phyloP scores from a whole-genome alignment of 1,140 invertebrate genomes.

The Pseudomyrmex gracilis region DNA sequence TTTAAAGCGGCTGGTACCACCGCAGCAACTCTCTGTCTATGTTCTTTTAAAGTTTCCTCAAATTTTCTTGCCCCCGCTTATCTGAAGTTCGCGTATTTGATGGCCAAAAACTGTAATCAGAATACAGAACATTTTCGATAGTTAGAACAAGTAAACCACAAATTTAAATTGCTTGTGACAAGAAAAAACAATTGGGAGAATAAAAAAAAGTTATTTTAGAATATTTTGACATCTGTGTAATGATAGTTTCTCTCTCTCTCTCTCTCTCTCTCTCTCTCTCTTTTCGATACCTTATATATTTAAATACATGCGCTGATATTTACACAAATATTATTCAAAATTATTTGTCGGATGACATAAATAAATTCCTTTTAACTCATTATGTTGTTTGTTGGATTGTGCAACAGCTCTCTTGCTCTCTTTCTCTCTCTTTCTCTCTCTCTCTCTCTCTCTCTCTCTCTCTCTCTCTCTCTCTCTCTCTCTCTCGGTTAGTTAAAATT shows the following conservation, averaged over 20 bases:
- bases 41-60: conserved; percentile 31
- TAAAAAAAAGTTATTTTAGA: background rate
- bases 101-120: background rate
- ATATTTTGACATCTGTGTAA: background rate
- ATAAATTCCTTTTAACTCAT: background rate
- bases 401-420: background rate
- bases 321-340: too few relatives aligned
- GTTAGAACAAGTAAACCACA: background rate
- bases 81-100: conserved; percentile 1
- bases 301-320: too few relatives aligned
- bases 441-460: background rate
- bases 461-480: too few relatives aligned
- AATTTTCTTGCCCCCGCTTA: conserved; percentile 6
- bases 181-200: background rate
- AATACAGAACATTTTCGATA: conserved; percentile 4
- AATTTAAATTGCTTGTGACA: background rate
- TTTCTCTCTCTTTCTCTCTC: background rate
- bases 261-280: background rate
- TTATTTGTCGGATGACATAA: background rate
- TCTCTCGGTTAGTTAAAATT: background rate
- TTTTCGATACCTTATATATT: background rate
- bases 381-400: background rate
- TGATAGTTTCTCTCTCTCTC: background rate
- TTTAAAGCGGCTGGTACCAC: conserved; percentile 5
- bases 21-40: background rate